Conservation (phyloP, 1,140 invertebrate species). For the Gonatopus flavifemur region DNA sequence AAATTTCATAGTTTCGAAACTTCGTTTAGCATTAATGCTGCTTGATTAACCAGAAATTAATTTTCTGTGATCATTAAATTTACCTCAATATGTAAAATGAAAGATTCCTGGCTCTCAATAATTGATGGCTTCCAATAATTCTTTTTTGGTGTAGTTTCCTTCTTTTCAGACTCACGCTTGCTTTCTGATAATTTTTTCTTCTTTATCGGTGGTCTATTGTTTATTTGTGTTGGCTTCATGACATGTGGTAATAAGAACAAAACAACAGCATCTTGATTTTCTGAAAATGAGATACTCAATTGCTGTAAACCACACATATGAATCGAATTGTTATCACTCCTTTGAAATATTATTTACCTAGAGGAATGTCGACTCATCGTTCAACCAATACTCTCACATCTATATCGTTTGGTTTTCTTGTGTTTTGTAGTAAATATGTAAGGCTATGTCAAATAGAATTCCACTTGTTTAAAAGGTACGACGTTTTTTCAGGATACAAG, state of each 20-base stretch:
- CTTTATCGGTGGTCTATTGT: not conserved
- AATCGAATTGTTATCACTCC: not conserved
- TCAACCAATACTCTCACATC: too few relatives aligned
- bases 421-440: not conserved
- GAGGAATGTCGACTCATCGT: too few relatives aligned
- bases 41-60: too few relatives aligned
- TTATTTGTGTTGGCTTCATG: not conserved
- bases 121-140: too few relatives aligned
- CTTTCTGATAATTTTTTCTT: not conserved
- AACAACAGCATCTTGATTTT: not conserved
- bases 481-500: not conserved
- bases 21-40: too few relatives aligned
- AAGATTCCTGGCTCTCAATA: constrained; percentile 8
- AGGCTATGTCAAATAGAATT: not conserved
- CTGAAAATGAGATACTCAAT: too few relatives aligned
- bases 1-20: too few relatives aligned
- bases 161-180: constrained; percentile 2
- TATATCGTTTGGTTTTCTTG: too few relatives aligned
- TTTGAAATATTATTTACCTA: too few relatives aligned
- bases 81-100: constrained; percentile 10
- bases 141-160: too few relatives aligned
- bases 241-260: too few relatives aligned
- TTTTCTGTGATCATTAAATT: too few relatives aligned
- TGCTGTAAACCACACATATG: not conserved
- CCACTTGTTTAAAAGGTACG: not conserved